Base-by-base conservation (phyloP, 2,888 invertebrate genomes). In the Exocentrus adspersus region DNA sequence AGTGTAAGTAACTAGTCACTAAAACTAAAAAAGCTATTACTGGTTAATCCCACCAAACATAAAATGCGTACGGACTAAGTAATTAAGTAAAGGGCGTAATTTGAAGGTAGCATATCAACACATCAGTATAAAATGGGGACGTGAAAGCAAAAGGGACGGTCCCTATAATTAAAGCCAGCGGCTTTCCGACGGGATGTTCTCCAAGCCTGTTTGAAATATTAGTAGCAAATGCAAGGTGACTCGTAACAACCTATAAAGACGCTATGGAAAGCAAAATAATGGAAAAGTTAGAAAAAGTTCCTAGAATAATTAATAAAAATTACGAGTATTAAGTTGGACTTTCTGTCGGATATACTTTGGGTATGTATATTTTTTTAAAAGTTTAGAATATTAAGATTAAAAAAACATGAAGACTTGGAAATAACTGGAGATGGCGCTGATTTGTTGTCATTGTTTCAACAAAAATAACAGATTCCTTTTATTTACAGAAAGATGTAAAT, bases 121-220 rank as follows among this genome's bases (percentile, higher is more conserved):
- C 62, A 64, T 62, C 57, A 62, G 60, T 58, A 50, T 21, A 54
- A 61, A 53, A 63, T 61, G 59, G 69, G 65, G 65, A 66, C 63
- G 59, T 32, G 56, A 60, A 24, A 45, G 65, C 65, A 58, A 54
- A 66, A 66, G 69, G 69, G 66, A 69, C 59, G 37, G 60, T 50
- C 61, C 53, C 65, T 69, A 37, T 61, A 69, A 69, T 69, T 69
- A 69, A 63, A 65, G 61, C 67, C 62, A 63, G 61, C 64, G 67
- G 66, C 62, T 61, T 51, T 64, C 30, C 52, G 14, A 52, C 41
- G 30, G 48, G 62, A 60, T 62, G 62, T 60, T 69, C 64, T 50
- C 66, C 60, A 50, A 51, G 56, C 37, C 58, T 50, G 60, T 67
- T 67, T 69, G 69, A 69, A 69, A 69, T 65, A 69, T 69, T 69